A percentile compares a stretch with the other conserved stretches of the same genome.
Conservation (phyloP, 2,113 vertebrate genomes). For the Plestiodon gilberti region DNA sequence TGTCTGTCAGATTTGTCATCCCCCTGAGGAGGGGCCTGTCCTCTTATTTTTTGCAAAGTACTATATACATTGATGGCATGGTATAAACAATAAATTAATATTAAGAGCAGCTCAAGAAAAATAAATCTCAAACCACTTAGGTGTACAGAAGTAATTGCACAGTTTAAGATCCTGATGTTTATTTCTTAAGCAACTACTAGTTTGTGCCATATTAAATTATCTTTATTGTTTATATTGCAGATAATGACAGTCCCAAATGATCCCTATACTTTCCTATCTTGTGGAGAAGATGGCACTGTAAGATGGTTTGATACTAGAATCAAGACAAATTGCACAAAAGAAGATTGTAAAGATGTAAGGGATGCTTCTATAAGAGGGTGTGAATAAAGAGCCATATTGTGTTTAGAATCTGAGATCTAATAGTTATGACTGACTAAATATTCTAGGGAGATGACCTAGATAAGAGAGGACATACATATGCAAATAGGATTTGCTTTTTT, state of each 20-base stretch:
- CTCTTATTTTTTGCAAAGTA: no score
- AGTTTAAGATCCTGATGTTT: neutral
- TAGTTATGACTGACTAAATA: slow-evolving; percentile 29
- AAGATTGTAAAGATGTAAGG: slow-evolving; percentile 99
- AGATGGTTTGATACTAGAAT: slow-evolving; percentile 97
- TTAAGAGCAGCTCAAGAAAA: neutral
- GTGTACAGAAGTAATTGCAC: neutral
- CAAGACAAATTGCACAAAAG: slow-evolving; percentile 97
- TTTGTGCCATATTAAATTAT: neutral
- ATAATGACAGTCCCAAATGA: slow-evolving; percentile 98
- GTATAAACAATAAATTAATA: neutral
- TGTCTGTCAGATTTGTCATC: no score
- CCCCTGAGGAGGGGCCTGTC: no score
- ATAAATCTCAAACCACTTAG: neutral
- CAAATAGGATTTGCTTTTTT: neutral
- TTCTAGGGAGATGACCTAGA: neutral
- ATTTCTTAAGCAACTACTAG: neutral
- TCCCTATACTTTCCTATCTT: slow-evolving; percentile 97
- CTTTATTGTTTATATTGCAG: slow-evolving; percentile 68
- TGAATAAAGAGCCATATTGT: slow-evolving; percentile 54
- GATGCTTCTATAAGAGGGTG: slow-evolving; percentile 52
- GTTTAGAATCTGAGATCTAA: slow-evolving; percentile 46
- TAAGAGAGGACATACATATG: neutral
- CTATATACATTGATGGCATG: neutral
- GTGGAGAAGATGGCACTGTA: slow-evolving; percentile 97